Percentiles rank a stretch among this genome's conserved stretches.
These are phyloP conservation scores for Atethmia centrago DNA, from an alignment of 2,888 invertebrate genomes.

Conservation along the genomic window DNA sequence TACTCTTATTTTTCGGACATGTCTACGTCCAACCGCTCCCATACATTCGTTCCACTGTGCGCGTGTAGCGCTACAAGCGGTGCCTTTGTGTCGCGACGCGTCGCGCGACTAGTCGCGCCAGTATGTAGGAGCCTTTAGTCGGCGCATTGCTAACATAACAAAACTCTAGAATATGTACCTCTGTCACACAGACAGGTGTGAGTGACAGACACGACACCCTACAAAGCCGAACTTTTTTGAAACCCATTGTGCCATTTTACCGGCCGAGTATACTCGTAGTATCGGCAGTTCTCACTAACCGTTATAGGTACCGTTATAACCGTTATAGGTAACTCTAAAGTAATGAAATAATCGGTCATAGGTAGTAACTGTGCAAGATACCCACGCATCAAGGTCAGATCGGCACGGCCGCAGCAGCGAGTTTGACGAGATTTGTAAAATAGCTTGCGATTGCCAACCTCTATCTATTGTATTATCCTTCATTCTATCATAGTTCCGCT, in stretches of 20 bases:
- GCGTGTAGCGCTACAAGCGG: too few relatives aligned
- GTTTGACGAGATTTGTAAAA: background rate
- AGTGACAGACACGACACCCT: background rate
- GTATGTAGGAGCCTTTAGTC: too few relatives aligned
- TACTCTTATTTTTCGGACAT: too few relatives aligned
- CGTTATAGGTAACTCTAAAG: background rate
- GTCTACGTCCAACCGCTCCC: too few relatives aligned
- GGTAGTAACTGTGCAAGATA: background rate
- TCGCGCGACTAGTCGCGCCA: too few relatives aligned
- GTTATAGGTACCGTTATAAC: too few relatives aligned
- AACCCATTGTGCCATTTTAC: background rate
- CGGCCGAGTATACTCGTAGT: background rate
- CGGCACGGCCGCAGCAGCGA: background rate
- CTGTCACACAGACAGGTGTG: background rate
- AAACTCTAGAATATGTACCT: background rate
- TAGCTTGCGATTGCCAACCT: background rate
- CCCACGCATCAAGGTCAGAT: background rate
- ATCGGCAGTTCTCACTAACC: background rate
- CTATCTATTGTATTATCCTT: background rate
- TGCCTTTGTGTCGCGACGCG: too few relatives aligned
- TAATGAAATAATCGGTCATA: background rate
- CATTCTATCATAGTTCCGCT: background rate
- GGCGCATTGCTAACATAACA: background rate
- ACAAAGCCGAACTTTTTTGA: background rate
- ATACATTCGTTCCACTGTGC: too few relatives aligned